Evolutionary conservation across 2,797 vertebrate genomes (phyloP).

Genomic region (Emydoidea blandingii): DNA sequence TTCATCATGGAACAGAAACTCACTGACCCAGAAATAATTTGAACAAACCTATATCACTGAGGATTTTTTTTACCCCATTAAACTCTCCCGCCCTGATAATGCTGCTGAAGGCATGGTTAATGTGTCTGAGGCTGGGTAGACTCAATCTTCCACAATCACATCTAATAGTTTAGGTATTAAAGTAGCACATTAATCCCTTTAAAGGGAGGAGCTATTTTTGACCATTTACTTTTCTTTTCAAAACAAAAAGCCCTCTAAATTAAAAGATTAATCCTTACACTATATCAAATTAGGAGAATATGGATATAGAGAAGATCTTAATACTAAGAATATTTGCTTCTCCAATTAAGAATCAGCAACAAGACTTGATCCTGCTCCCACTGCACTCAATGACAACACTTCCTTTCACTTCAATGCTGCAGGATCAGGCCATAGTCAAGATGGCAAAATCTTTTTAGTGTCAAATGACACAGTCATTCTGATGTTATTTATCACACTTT

Average conservation of each 20-base stretch:
- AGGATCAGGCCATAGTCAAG: not conserved
- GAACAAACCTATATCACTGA: constrained; percentile 67
- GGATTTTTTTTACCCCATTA: constrained; percentile 49
- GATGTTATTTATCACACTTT: not conserved
- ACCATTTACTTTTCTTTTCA: not conserved
- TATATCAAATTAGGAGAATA: not conserved
- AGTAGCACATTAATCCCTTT: not conserved
- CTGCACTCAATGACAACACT: not conserved
- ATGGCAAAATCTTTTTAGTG: not conserved
- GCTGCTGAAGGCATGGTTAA: constrained; percentile 9
- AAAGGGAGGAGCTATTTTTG: not conserved
- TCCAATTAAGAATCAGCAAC: not conserved
- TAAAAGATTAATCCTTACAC: not conserved
- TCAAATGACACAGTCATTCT: too few relatives aligned
- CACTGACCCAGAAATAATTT: constrained; percentile 69
- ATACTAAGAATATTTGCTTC: not conserved
- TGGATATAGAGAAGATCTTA: not conserved
- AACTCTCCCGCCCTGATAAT: constrained; percentile 42
- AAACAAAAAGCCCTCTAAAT: not conserved
- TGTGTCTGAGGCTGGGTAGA: not conserved
- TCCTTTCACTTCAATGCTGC: not conserved
- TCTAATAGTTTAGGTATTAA: not conserved
- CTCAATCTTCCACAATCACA: not conserved
- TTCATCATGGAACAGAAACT: constrained; percentile 58
- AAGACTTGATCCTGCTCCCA: not conserved